Conservation (phyloP, 2,113 vertebrate species). For the Lethenteron reissneri region DNA sequence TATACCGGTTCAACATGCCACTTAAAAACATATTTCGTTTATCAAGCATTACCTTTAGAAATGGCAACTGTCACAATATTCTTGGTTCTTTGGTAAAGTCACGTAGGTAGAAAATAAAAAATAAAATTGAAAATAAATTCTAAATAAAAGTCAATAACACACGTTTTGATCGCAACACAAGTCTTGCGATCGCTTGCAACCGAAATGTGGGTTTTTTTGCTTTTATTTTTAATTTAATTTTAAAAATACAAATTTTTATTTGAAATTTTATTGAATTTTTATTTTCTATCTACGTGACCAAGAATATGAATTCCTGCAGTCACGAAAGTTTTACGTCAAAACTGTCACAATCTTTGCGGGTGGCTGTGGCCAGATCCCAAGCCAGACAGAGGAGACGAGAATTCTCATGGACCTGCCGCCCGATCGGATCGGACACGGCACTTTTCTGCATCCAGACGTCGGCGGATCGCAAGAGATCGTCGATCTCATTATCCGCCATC, state of each 20-base stretch:
- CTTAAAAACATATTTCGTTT: too few species aligned
- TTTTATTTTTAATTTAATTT: neutral
- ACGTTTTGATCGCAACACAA: too few species aligned
- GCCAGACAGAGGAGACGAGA: conserved; percentile 50
- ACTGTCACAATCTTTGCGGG: neutral
- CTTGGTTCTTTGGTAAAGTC: too few species aligned
- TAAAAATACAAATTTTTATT: neutral
- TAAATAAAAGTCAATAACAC: too few species aligned
- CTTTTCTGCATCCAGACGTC: conserved; percentile 41
- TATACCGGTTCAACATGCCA: too few species aligned
- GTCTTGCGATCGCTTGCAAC: neutral
- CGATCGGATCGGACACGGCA: conserved; percentile 78
- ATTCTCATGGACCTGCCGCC: conserved; percentile 42
- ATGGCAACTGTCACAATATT: too few species aligned
- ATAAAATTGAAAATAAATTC: too few species aligned
- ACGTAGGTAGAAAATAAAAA: too few species aligned
- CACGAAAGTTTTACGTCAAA: too few species aligned
- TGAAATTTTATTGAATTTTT: neutral
- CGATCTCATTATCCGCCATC: conserved; percentile 37
- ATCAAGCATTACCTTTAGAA: too few species aligned
- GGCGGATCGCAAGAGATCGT: conserved; percentile 40
- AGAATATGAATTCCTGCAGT: too few species aligned
- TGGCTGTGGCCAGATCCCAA: conserved; percentile 38
- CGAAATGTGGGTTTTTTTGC: neutral
- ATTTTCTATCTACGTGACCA: too few species aligned